Evolutionary conservation across 2,113 vertebrate species (phyloP), one percentile per base, ranked within the genome.

Genomic region (Macaca fascicularis): DNA sequence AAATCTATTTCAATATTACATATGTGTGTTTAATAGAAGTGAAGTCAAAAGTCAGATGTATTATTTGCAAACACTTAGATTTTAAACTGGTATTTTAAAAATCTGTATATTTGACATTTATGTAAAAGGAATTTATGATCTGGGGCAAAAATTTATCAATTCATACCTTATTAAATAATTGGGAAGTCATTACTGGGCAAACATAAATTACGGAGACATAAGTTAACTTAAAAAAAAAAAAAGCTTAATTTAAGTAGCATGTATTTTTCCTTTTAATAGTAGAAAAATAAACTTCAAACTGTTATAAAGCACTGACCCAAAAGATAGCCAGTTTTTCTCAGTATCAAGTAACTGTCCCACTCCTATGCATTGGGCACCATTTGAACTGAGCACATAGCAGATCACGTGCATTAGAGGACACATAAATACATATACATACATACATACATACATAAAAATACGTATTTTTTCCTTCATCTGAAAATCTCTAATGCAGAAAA

Each of bases 41-140:
- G 23, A 95, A 95, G 90, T 95, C 89, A 96, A 95, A 97, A 92
- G 61, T 94, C 93, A 97, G 97, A 90, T 74, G 52, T 69, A 79
- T 89, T 97, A 85, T 95, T 92, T 96, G 43, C 20, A 82, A 96
- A 97, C 20, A 85, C 6, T 78, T 95, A 59, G 43, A 81, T 86
- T 95, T 97, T 95, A 88, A 23, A 48, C 70, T 96, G 48, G 17
- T 23, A 91, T 82, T 59, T 64, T 64, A 6, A 64, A 64, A 64
- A 82, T 91, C 61, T 89, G 1, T 50, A 32, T 91, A 67, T 78
- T 52, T 97, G 88, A 82, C 50, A 94, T 90, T 90, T 88, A 76
- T 82, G 13, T 95, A 93, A 57, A 32, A 78, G 57, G n/a, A 78
- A 13, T 13, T 96, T 86, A 59, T 90, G 86, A 91, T 55, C 45